phyloP scores from a whole-genome alignment of 2,797 vertebrate species.

The Chiloscyllium punctatum region DNA sequence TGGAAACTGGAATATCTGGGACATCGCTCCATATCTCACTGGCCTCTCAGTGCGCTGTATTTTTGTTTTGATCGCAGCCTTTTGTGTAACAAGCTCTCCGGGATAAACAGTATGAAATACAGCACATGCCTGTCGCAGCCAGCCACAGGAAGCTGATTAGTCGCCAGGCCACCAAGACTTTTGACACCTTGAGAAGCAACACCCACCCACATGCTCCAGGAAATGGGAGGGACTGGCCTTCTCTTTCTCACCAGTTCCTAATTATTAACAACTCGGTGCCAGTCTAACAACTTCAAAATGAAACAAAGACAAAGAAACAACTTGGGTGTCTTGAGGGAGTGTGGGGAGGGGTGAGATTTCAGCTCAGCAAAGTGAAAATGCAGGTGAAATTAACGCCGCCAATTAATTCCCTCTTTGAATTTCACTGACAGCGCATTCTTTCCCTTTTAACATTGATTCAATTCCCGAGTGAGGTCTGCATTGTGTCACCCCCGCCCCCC shows the following conservation, averaged over 20 bases:
- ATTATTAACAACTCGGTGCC: slow-evolving; percentile 7
- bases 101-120: background rate
- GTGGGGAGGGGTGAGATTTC: background rate
- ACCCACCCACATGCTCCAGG: slow-evolving; percentile 31
- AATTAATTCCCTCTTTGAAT: slow-evolving; percentile 5
- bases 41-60: background rate
- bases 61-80: background rate
- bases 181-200: slow-evolving; percentile 28
- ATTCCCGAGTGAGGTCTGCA: background rate
- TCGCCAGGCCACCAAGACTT: background rate
- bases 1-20: no score
- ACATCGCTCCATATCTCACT: background rate
- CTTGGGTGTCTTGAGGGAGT: background rate
- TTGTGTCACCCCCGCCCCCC: background rate
- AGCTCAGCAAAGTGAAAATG: background rate
- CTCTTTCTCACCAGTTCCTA: slow-evolving; percentile 16
- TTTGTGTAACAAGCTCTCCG: background rate
- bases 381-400: background rate
- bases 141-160: slow-evolving; percentile 16
- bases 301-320: background rate
- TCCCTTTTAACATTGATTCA: background rate
- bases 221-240: slow-evolving; percentile 15
- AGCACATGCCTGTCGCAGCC: slow-evolving; percentile 1
- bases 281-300: background rate
- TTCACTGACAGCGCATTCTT: background rate